Evolutionary conservation across 2,113 vertebrate genomes (phyloP).

Genomic region (Terrapene triunguis): DNA sequence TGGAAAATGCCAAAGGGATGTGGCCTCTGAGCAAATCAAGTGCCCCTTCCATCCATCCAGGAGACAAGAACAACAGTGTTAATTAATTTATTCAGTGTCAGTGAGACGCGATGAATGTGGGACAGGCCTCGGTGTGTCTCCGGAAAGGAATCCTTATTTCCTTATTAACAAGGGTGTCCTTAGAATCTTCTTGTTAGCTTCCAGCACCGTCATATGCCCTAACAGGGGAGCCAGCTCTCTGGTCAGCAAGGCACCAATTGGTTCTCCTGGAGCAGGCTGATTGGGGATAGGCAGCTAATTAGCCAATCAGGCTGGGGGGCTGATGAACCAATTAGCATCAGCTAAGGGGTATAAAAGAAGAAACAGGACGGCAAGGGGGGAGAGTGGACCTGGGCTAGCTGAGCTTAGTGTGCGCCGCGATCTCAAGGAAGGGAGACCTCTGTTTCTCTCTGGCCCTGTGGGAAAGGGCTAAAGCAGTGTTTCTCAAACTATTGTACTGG

Average conservation of each 20-base stretch:
- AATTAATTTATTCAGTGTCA: neutral
- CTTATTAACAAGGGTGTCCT: neutral
- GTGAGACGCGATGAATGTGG: accelerated
- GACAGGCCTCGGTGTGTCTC: neutral
- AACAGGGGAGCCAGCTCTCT: neutral
- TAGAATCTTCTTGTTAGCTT: accelerated
- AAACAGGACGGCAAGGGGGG: accelerated
- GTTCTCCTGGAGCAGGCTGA: neutral
- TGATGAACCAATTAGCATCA: neutral
- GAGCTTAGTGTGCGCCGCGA: neutral
- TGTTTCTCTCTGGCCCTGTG: neutral
- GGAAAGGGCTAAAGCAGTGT: neutral
- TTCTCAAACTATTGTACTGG: too few relatives aligned
- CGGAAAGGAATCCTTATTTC: neutral
- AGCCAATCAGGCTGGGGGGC: neutral
- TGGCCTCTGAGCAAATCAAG: too few relatives aligned
- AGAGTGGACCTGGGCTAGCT: too few relatives aligned
- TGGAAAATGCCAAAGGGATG: too few relatives aligned
- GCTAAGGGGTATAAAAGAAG: neutral
- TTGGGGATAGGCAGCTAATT: neutral
- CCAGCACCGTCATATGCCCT: neutral
- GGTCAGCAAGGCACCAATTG: neutral
- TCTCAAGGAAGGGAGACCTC: neutral
- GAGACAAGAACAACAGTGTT: neutral
- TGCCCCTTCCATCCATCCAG: too few relatives aligned